These are phyloP conservation scores for Conopomorpha cramerella DNA, from an alignment of 1,140 invertebrate species.

Conservation along the genomic window DNA sequence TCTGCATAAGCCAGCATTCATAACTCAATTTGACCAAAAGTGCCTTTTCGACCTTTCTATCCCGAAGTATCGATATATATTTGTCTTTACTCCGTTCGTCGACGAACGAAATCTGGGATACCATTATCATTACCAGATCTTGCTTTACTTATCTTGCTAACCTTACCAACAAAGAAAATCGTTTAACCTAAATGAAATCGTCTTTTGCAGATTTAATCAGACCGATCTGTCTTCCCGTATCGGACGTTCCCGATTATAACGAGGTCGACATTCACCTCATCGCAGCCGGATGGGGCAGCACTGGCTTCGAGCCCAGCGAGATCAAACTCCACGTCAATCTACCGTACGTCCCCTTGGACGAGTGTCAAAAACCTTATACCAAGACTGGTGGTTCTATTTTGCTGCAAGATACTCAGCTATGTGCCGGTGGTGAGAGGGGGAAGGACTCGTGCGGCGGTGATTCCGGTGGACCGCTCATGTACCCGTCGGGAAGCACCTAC, in stretches of 20 bases:
- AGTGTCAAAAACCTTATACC: background rate
- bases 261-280: slow-evolving; percentile 1
- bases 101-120: no score
- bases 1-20: no score
- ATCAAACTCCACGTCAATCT: background rate
- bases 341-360: background rate
- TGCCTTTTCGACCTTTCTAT: no score
- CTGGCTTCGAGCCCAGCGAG: background rate
- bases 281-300: slow-evolving; percentile 26
- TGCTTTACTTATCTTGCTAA: no score
- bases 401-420: slow-evolving; percentile 23
- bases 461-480: slow-evolving; percentile 64
- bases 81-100: no score
- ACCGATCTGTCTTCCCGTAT: slow-evolving; percentile 27
- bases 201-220: slow-evolving; percentile 32
- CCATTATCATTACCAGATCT: no score
- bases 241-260: slow-evolving; percentile 9
- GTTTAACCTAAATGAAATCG: no score
- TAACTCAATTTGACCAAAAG: no score
- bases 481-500: slow-evolving; percentile 3
- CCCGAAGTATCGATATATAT: no score
- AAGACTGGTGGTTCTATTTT: no score
- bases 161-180: no score
- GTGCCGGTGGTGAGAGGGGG: slow-evolving; percentile 35
- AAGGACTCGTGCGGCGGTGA: slow-evolving; percentile 61